These are phyloP conservation scores for Vulpes vulpes DNA, from an alignment of 2,113 vertebrate species.

Conservation along the genomic window DNA sequence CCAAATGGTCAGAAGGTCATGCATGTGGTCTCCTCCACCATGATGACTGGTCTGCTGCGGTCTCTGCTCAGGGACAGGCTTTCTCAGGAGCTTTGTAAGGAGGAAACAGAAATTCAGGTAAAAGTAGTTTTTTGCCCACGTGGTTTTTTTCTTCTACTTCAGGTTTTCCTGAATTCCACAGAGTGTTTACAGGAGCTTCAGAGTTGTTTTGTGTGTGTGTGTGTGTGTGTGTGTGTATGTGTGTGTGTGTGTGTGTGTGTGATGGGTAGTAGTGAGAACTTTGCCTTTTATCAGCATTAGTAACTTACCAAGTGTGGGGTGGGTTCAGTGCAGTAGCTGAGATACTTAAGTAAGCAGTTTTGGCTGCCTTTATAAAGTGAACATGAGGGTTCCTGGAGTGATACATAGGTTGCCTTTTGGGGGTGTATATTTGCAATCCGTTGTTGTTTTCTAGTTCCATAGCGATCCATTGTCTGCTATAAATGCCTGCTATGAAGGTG, in stretches of 20 bases:
- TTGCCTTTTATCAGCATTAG: neutral
- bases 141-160: neutral
- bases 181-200: neutral
- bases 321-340: neutral
- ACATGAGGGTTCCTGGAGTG: neutral
- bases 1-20: constrained; percentile 86
- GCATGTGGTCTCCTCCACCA: constrained; percentile 91
- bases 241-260: neutral
- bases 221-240: no score
- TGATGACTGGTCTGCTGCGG: constrained; percentile 89
- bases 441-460: constrained; percentile 90
- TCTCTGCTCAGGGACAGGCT: constrained; percentile 92
- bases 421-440: neutral
- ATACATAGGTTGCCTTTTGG: neutral
- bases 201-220: neutral
- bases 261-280: neutral
- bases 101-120: constrained; percentile 94
- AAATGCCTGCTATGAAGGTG: constrained; percentile 91
- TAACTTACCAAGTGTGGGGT: neutral
- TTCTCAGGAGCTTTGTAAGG: constrained; percentile 86
- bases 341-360: neutral
- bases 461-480: constrained; percentile 91
- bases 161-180: neutral
- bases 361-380: constrained; percentile 7
- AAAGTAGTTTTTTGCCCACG: neutral